Conservation (phyloP, 2,888 invertebrate genomes). For the Platynereis dumerilii region DNA sequence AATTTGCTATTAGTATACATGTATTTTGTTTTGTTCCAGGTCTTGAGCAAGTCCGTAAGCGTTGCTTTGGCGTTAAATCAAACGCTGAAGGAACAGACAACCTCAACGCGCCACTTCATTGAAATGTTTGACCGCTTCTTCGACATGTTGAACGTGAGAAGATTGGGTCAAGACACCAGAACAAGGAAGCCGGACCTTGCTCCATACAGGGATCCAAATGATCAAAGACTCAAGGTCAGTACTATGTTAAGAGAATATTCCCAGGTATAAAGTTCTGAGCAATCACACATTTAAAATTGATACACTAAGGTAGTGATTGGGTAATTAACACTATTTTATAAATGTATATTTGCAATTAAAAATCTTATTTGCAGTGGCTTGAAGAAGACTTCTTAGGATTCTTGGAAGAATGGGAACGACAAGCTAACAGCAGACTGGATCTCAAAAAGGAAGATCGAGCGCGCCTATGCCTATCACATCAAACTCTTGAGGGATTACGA, state of each 20-base stretch:
- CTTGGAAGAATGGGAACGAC: too few relatives aligned
- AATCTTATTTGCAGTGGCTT: slow-evolving; percentile 1
- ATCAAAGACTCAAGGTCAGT: background rate
- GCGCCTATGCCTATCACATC: too few relatives aligned
- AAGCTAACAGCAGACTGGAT: background rate
- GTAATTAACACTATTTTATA: too few relatives aligned
- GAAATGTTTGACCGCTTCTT: too few relatives aligned
- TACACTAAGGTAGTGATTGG: too few relatives aligned
- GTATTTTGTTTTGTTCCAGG: background rate
- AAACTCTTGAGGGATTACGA: too few relatives aligned
- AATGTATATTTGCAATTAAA: too few relatives aligned
- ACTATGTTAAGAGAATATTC: too few relatives aligned
- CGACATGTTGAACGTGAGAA: background rate
- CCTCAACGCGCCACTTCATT: background rate
- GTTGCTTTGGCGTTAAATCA: background rate
- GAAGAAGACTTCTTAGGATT: too few relatives aligned
- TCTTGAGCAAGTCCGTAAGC: background rate
- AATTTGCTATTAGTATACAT: too few relatives aligned
- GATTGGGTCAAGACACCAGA: background rate
- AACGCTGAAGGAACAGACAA: background rate
- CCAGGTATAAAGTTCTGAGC: too few relatives aligned
- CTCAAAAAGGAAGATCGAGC: background rate
- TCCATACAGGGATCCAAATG: background rate
- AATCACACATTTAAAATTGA: too few relatives aligned
- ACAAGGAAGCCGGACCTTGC: background rate